Conservation (phyloP, 2,888 invertebrate species). For the Stictocephala bisonia region DNA sequence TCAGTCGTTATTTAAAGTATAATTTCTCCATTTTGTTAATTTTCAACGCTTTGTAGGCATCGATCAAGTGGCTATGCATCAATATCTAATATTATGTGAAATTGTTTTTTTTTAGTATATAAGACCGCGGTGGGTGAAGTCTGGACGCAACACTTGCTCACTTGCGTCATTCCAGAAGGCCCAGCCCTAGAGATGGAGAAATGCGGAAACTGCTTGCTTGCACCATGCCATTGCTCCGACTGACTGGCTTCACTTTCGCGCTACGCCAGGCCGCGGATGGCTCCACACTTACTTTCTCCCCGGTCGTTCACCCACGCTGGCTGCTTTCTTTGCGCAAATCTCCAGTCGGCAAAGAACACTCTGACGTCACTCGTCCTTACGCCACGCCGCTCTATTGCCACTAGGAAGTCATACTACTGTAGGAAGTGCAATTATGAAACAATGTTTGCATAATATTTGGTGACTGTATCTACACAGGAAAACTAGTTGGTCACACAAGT, state of each 20-base stretch:
- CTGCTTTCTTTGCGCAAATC: constrained; percentile 37
- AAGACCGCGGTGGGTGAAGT: too few relatives aligned
- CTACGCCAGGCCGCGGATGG: constrained; percentile 1
- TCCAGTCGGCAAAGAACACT: too few relatives aligned
- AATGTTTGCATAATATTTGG: constrained; percentile 4
- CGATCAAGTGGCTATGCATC: too few relatives aligned
- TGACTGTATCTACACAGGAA: too few relatives aligned
- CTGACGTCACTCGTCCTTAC: too few relatives aligned
- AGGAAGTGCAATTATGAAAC: constrained; percentile 38
- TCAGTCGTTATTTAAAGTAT: too few relatives aligned
- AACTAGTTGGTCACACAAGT: too few relatives aligned
- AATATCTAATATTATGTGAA: too few relatives aligned
- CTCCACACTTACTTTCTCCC: constrained; percentile 4
- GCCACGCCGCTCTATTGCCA: constrained; percentile 20
- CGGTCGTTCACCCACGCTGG: constrained; percentile 38
- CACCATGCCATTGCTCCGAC: neutral
- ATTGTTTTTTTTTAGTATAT: too few relatives aligned
- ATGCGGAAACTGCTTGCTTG: constrained; percentile 11
- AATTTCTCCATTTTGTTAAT: too few relatives aligned
- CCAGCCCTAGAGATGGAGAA: constrained; percentile 12
- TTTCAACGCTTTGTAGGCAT: too few relatives aligned
- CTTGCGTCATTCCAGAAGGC: constrained; percentile 13
- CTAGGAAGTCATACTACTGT: constrained; percentile 17
- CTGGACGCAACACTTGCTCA: constrained; percentile 17
- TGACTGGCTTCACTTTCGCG: neutral